phyloP scores from a whole-genome alignment of 2,113 vertebrate species.

The Saccopteryx leptura region DNA sequence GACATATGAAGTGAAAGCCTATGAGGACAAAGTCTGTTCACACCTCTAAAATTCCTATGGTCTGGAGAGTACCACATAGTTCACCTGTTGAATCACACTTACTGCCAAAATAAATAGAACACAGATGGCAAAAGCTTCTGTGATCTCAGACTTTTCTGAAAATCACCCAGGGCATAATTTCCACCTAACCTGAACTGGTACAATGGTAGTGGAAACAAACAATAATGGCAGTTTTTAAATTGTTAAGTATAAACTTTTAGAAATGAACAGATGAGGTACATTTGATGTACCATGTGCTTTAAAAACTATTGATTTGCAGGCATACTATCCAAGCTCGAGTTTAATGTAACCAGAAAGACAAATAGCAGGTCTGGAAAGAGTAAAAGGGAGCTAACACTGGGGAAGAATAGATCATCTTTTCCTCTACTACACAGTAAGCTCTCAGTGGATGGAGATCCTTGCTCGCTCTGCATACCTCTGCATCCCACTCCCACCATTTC shows the following conservation, averaged over 20 bases:
- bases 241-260: neutral
- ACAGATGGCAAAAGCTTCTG: neutral
- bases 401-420: neutral
- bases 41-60: neutral
- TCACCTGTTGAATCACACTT: neutral
- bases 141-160: neutral
- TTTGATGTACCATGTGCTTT: neutral
- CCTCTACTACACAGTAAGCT: neutral
- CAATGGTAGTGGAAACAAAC: neutral
- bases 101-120: conserved; percentile 12
- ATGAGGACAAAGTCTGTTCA: neutral
- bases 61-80: neutral
- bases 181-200: neutral
- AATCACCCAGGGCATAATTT: neutral
- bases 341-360: neutral
- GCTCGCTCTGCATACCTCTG: neutral
- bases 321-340: neutral
- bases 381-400: neutral
- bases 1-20: neutral
- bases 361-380: neutral
- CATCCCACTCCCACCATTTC: neutral
- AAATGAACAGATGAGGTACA: neutral
- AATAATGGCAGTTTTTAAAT: conserved; percentile 51
- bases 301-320: conserved; percentile 1
- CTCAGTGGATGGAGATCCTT: neutral